Percentiles rank a stretch among this genome's conserved stretches.
These are phyloP conservation scores for Drosophila bifasciata DNA, from an alignment of 1,140 invertebrate genomes.

Conservation along the genomic window DNA sequence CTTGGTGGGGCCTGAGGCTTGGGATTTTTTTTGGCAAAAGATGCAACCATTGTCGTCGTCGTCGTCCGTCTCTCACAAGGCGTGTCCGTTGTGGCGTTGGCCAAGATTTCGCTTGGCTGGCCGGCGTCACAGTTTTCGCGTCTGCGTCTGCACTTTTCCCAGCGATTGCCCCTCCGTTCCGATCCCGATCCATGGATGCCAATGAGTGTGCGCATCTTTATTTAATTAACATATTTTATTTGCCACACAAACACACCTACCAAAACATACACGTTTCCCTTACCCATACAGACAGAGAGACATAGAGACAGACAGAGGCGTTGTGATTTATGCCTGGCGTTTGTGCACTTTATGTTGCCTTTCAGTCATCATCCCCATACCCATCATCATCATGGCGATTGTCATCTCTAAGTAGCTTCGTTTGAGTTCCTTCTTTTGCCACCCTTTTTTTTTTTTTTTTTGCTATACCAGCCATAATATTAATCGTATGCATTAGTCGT, in stretches of 20 bases:
- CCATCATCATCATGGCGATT: conserved; percentile 19
- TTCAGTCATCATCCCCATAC: conserved; percentile 31
- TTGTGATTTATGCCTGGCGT: conserved; percentile 63
- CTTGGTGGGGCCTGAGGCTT: conserved; percentile 47
- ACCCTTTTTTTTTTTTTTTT: too few relatives aligned
- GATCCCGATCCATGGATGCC: conserved; percentile 40
- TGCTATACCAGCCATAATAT: conserved; percentile 23
- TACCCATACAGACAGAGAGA: conserved; percentile 9
- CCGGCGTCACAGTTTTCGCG: conserved; percentile 74
- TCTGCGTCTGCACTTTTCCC: conserved; percentile 44
- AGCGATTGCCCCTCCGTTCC: neutral
- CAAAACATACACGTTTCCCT: too few relatives aligned
- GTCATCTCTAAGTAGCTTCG: conserved; percentile 53
- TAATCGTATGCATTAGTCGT: conserved; percentile 77
- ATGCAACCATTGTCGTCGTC: conserved; percentile 66
- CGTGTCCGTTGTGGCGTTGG: conserved; percentile 59
- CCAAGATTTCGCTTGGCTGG: conserved; percentile 75
- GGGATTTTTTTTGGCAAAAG: conserved; percentile 60
- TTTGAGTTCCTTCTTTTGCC: conserved; percentile 28
- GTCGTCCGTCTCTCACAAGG: conserved; percentile 67
- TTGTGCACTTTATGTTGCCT: conserved; percentile 53
- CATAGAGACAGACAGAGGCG: conserved; percentile 16
- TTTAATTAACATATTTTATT: conserved; percentile 79
- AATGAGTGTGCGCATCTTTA: conserved; percentile 66
- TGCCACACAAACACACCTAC: conserved; percentile 21